phyloP scores from a whole-genome alignment of 2,113 vertebrate genomes.

The Carettochelys insculpta region DNA sequence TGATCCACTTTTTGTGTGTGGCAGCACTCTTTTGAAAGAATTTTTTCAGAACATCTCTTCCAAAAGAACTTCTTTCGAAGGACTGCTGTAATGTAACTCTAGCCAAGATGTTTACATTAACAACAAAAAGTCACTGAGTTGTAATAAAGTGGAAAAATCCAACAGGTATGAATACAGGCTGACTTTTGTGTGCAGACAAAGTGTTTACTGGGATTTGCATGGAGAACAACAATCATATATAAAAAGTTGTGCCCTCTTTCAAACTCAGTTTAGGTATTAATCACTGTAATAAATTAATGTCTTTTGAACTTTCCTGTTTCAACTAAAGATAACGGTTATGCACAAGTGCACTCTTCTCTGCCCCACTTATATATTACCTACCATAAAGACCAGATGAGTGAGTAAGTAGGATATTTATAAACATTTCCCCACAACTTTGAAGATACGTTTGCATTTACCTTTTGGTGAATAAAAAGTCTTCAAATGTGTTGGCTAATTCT shows the following conservation, averaged over 20 bases:
- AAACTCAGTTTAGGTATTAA: background rate
- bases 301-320: background rate
- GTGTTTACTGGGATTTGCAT: rapidly evolving
- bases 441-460: slow-evolving; percentile 78
- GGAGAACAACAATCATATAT: background rate
- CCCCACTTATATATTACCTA: background rate
- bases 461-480: slow-evolving; percentile 99
- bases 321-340: background rate
- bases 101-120: background rate
- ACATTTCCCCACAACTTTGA: background rate
- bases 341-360: too few species aligned
- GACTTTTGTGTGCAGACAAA: background rate
- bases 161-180: background rate
- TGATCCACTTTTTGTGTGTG: too few species aligned
- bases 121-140: background rate
- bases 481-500: slow-evolving; percentile 92
- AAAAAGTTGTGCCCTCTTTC: background rate
- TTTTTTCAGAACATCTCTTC: too few species aligned
- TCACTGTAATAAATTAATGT: background rate
- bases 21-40: too few species aligned
- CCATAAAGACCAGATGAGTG: background rate
- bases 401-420: background rate
- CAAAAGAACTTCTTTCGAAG: too few species aligned
- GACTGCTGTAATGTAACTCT: too few species aligned
- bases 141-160: background rate